Evolutionary conservation across 1,140 invertebrate genomes (phyloP), one percentile per base, ranked within the genome.

Genomic region (Colletes latitarsis): DNA sequence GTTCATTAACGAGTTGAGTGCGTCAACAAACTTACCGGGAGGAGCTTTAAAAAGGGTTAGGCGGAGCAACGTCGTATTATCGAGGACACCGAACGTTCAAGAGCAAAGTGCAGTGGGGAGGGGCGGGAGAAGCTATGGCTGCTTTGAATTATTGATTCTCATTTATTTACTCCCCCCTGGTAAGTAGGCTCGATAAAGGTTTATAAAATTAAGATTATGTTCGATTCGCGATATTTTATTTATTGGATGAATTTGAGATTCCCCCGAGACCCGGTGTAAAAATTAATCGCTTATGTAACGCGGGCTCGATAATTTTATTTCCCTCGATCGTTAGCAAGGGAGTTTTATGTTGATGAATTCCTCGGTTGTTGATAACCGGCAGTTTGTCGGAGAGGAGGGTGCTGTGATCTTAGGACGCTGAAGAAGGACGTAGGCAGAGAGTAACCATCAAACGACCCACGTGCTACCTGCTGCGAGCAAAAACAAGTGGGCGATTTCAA

Each of bases 401-500:
- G 83, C 82, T 83, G 83, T 82, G 83, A 87, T 79, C 63, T 80
- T 77, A 75, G 64, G 57, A 77, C 39, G 60, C 66, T 68, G 72
- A 63, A 79, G 82, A 88, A 86, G 82, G 76, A 83, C 82, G 89
- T 86, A 85, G 82, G 83, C 80, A 71, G 86, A 87, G 81, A 82
- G 84, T 86, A 87, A 89, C 84, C 88, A 84, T 81, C 83, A 82
- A 85, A 84, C 73, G 82, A 85, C 53, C 77, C 69, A 85, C 78
- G 86, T 86, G 88, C 85, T 90, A 89, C 89, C 89, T 86, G 90
- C 87, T 89, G 89, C 74, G 87, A 86, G 82, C 60, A 77, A 81
- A 85, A 86, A 87, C 89, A 86, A 84, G 89, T 88, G 85, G 88
- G 84, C 86, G 89, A 85, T 83, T 85, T 86, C 84, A 69, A 71